phyloP scores from a whole-genome alignment of 1,140 invertebrate species.

The Stegodyphus mimosarum region DNA sequence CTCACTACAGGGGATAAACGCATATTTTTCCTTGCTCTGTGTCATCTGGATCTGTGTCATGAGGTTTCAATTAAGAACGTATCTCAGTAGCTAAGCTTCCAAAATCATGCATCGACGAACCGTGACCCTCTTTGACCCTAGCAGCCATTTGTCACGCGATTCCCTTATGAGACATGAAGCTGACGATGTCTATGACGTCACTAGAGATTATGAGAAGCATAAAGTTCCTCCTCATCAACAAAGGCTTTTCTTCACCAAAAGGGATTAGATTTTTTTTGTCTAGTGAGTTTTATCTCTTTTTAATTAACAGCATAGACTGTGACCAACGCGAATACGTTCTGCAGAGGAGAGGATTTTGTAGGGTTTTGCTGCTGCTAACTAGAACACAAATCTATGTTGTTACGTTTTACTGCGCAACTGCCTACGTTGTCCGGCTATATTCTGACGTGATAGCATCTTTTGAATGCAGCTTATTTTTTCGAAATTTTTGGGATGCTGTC shows the following conservation, averaged over 20 bases:
- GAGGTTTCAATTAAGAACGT: slow-evolving; percentile 54
- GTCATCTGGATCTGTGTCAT: slow-evolving; percentile 56
- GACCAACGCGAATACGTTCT: too few species aligned
- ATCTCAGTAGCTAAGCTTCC: slow-evolving; percentile 42
- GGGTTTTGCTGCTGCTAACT: too few species aligned
- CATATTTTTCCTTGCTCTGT: slow-evolving; percentile 8
- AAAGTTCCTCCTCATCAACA: slow-evolving; percentile 8
- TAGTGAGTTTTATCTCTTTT: too few species aligned
- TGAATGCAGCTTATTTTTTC: too few species aligned
- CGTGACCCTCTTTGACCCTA: slow-evolving; percentile 33
- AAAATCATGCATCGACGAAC: slow-evolving; percentile 48
- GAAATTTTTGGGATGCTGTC: too few species aligned
- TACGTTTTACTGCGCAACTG: too few species aligned
- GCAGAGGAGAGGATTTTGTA: too few species aligned
- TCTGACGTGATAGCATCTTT: too few species aligned
- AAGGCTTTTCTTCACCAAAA: not conserved
- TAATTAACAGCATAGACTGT: too few species aligned
- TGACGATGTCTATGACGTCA: slow-evolving; percentile 33
- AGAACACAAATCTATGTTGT: too few species aligned
- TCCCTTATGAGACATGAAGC: slow-evolving; percentile 17
- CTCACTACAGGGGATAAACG: slow-evolving; percentile 14
- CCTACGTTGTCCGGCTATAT: too few species aligned
- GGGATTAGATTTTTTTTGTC: not conserved
- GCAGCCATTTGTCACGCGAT: slow-evolving; percentile 43
- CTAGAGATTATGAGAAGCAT: slow-evolving; percentile 13